A percentile compares a stretch with the other conserved stretches of the same genome.
Conservation (phyloP, 2,113 vertebrate species). For the Ardeotis arabs region DNA sequence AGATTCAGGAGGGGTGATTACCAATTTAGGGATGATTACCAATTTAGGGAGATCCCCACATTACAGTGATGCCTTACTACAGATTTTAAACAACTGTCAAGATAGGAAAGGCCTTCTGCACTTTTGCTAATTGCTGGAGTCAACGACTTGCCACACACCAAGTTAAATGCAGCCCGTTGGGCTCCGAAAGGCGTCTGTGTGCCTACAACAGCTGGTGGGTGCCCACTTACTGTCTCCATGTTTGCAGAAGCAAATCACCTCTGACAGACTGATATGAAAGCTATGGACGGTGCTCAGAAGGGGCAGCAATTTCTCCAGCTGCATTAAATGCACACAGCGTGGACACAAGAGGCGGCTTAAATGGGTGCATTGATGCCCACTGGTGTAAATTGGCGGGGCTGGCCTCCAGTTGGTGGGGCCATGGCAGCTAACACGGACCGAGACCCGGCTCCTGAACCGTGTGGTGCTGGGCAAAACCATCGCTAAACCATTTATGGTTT, state of each 20-base stretch:
- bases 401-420: not conserved
- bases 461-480: not conserved
- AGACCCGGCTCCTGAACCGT: rapidly evolving
- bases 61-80: not conserved
- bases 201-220: not conserved
- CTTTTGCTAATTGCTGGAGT: not conserved
- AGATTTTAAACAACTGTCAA: not conserved
- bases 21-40: not conserved
- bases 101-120: not conserved
- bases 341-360: not conserved
- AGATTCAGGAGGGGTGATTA: not conserved
- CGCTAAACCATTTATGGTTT: not conserved
- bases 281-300: not conserved
- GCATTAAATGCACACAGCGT: not conserved
- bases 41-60: rapidly evolving
- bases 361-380: not conserved
- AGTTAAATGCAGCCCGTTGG: not conserved
- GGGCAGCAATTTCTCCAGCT: not conserved
- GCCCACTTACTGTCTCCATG: not conserved
- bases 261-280: rapidly evolving
- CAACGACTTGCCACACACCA: not conserved
- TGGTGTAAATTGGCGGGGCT: rapidly evolving
- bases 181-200: not conserved
- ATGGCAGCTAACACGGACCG: not conserved
- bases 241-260: not conserved